Evolutionary conservation across 2,888 invertebrate species (phyloP), one percentile per base, ranked within the genome.

Genomic region (Ormyrus pomaceus): DNA sequence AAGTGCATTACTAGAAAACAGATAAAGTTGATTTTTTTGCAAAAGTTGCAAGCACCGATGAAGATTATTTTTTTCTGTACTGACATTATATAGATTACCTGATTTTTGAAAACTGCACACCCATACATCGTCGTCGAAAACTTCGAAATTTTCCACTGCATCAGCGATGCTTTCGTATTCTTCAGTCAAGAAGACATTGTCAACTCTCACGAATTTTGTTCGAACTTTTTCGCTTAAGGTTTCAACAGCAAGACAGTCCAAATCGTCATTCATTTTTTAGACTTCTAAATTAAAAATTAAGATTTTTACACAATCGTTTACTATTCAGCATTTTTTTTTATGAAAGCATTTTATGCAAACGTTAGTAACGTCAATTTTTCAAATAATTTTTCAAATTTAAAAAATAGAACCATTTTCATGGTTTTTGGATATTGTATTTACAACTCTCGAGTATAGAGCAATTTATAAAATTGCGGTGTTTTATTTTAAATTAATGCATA

Each of bases 51-150:
- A 53, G 4, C 53, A 53, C 3, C 11, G 2, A 53, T 53, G 11
- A 2, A 53, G 8, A 10, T 53, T 3, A 53, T 53, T 4, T 53
- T 34, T 34, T 2, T 34, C 34, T 34, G 2, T 34, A 34, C 34
- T 34, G 34, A 34, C 34, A 2, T 34, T 34, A 34, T 34, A 34
- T 34, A 53, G n/a, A 5, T 50, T 59, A 93, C 93, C 93, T 77
- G 92, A 91, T 89, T 93, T 93, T 1, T 93, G 93, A 87, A 92
- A 93, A 84, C 92, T 92, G 83, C 92, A 91, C 2, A 93, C 90
- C 92, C 92, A 93, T 50, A 93, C 86, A 82, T 93, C 93, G 69
- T 92, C 91, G 55, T 92, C 90, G 9, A 89, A 86, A 4, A 93
- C 91, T 76, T 91, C 87, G 86, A 92, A 91, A 82, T 92, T 88